Conservation (phyloP, 2,888 invertebrate species). For the Cancer borealis region DNA sequence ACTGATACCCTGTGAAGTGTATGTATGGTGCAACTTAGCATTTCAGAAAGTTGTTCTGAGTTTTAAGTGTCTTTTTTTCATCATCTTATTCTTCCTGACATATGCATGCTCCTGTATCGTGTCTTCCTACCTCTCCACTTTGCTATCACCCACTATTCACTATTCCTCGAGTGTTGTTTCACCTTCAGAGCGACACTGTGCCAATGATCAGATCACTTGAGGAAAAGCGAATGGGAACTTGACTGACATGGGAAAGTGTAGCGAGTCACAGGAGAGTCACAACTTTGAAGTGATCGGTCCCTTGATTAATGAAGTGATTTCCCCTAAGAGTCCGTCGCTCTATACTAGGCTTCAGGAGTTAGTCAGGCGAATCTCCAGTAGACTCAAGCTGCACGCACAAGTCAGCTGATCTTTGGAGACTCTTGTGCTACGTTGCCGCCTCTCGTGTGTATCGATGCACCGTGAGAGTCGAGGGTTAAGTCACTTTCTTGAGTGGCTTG, state of each 20-base stretch:
- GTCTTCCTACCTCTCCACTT: not conserved
- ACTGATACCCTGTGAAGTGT: not conserved
- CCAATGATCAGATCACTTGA: not conserved
- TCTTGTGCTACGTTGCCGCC: not conserved
- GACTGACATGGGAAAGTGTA: not conserved
- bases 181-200: not conserved
- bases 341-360: not conserved
- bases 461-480: not conserved
- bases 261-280: constrained; percentile 7
- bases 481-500: too few species aligned
- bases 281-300: not conserved
- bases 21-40: not conserved
- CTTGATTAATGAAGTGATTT: not conserved
- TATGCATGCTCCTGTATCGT: not conserved
- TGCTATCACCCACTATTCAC: not conserved
- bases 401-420: not conserved
- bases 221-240: not conserved
- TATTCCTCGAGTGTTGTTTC: not conserved
- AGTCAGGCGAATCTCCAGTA: not conserved
- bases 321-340: not conserved
- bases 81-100: not conserved
- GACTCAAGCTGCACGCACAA: not conserved
- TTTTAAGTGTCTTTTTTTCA: not conserved
- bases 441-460: not conserved
- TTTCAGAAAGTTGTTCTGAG: not conserved